Evolutionary conservation across 2,888 invertebrate species (phyloP).

Genomic region (Resseliella maxima): DNA sequence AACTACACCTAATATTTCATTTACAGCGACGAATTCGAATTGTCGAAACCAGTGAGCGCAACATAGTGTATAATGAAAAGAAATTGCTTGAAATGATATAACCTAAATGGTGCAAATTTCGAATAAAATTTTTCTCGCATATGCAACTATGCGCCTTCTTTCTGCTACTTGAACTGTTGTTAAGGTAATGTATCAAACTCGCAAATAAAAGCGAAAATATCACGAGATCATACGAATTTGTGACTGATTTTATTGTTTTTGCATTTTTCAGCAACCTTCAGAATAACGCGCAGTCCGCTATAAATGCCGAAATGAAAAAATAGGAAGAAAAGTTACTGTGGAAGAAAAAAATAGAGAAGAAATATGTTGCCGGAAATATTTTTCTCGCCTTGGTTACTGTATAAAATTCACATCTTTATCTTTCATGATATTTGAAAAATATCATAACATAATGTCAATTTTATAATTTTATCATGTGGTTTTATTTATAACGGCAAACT

Average conservation of each 20-base stretch:
- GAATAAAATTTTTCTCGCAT: no score
- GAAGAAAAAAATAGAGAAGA: neutral
- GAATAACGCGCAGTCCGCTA: neutral
- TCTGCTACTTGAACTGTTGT: neutral
- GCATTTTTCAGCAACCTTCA: neutral
- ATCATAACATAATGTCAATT: slow-evolving; percentile 56
- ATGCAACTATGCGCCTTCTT: no score
- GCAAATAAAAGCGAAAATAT: neutral
- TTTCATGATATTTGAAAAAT: slow-evolving; percentile 56
- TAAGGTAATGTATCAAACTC: slow-evolving; percentile 37
- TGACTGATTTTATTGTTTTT: no score
- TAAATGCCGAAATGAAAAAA: neutral
- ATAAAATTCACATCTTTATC: slow-evolving; percentile 57
- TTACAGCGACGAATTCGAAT: no score
- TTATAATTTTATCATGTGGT: slow-evolving; percentile 54
- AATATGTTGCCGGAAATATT: slow-evolving; percentile 19
- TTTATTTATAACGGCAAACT: slow-evolving; percentile 37
- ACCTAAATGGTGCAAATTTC: neutral
- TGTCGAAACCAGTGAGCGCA: neutral
- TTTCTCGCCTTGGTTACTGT: slow-evolving; percentile 47
- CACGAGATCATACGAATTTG: neutral
- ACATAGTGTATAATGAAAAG: neutral
- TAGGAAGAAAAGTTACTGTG: neutral
- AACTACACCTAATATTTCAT: neutral
- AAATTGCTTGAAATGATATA: slow-evolving; percentile 42